A percentile compares a stretch with the other conserved stretches of the same genome.
phyloP scores from a whole-genome alignment of 1,140 invertebrate species.

The Oscheius sp. region DNA sequence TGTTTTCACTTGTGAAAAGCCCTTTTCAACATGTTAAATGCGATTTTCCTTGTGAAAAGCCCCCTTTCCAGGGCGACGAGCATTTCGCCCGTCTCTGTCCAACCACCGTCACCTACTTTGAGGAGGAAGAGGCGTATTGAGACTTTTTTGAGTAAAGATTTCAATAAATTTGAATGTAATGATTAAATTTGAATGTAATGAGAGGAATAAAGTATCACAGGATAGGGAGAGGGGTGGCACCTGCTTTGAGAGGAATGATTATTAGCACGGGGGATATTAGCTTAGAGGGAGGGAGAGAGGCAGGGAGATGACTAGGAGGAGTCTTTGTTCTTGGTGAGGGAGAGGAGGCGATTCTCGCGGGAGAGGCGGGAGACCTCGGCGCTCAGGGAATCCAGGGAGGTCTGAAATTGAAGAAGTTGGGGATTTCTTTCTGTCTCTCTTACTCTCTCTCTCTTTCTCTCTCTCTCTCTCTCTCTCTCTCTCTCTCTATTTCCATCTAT shows the following conservation, averaged over 20 bases:
- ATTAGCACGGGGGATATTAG: no score
- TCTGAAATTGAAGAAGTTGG: constrained; percentile 11
- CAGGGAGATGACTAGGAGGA: not conserved
- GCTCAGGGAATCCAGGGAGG: constrained; percentile 8
- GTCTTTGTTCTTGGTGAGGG: not conserved
- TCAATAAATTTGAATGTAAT: not conserved
- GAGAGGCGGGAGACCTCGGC: constrained; percentile 8
- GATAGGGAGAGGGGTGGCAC: not conserved
- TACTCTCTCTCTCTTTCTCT: no score
- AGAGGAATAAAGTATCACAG: no score
- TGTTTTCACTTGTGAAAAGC: not conserved
- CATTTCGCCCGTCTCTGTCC: constrained; percentile 50
- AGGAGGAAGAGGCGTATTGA: constrained; percentile 52
- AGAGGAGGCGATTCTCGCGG: constrained; percentile 18
- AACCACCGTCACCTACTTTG: constrained; percentile 51
- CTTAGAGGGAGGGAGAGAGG: not conserved
- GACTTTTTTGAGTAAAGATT: not conserved
- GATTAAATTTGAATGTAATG: no score
- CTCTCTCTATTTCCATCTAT: no score
- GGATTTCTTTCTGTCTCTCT: no score
- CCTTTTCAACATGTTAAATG: no score
- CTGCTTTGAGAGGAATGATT: not conserved
- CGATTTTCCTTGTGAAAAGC: no score
- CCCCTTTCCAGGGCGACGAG: constrained; percentile 47
- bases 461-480: no score